A percentile compares a stretch with the other conserved stretches of the same genome.
Evolutionary conservation across 2,797 vertebrate genomes (phyloP).

Genomic region (Garrulus glandarius): DNA sequence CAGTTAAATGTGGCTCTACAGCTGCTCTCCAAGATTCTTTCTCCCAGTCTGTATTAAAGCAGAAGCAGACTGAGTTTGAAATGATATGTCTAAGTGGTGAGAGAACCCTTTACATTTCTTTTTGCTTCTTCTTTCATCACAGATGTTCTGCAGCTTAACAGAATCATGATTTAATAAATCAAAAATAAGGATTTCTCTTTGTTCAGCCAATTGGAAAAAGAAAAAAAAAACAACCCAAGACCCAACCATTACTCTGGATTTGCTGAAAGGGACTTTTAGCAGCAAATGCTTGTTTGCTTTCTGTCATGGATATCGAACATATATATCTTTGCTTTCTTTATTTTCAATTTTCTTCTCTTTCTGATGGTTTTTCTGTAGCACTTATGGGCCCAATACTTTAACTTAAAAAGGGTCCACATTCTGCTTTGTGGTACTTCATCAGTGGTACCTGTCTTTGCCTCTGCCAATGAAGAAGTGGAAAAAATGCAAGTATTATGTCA

Average conservation of each 20-base stretch:
- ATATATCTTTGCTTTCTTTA: background rate
- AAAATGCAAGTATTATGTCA: background rate
- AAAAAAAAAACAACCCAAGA: background rate
- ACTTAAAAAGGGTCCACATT: background rate
- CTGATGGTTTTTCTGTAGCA: background rate
- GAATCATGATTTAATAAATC: background rate
- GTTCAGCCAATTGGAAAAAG: background rate
- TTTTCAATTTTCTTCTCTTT: background rate
- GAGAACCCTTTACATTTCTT: background rate
- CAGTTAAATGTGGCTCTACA: background rate
- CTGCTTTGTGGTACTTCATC: background rate
- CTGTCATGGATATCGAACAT: background rate
- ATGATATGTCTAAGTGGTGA: background rate
- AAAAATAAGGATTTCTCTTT: background rate
- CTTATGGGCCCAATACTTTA: background rate
- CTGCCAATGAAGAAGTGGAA: background rate
- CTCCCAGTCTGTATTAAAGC: background rate
- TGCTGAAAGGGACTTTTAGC: background rate
- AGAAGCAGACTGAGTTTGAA: background rate
- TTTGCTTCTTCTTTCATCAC: background rate
- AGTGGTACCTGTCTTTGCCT: background rate
- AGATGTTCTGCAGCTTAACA: background rate
- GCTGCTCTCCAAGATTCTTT: background rate
- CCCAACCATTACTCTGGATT: background rate
- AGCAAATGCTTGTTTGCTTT: background rate